Evolutionary conservation across 2,113 vertebrate species (phyloP), one percentile per base, ranked within the genome.

Genomic region (Willisornis vidua): DNA sequence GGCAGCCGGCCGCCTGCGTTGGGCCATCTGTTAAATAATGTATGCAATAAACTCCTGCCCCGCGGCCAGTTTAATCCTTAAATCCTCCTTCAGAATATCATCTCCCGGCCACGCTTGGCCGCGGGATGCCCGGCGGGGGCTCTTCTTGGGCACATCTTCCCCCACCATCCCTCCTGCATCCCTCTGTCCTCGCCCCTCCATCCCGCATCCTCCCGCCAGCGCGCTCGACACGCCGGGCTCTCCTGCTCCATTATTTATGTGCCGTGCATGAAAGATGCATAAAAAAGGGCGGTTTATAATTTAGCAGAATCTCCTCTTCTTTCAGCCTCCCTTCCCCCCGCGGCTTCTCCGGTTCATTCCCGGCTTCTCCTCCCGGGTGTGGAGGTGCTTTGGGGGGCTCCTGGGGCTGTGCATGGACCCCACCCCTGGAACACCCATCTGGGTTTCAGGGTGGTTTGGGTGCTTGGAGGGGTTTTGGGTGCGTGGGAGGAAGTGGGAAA

Each of bases 1-100:
- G 81, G 90, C 94, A 91, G 94, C 54, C 61, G 58, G 8, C 82
- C 8, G 93, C 95, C 95, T 78, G 94, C 75, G 26, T 85, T n/a
- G 96, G 93, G 93, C 96, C 96, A 96, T 93, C 96, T 96, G 96
- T 92, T 96, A 95, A 96, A 96, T 96, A 96, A 95, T 93, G 67
- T 72, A 94, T 90, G 94, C 62, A 72, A 94, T 92, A 92, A 95
- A 87, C 70, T 96, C 90, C 81, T 93, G 85, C 93, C 93, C 91
- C 7, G 17, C 7, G 77, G 94, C 88, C 82, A 19, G 70, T 78
- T 95, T 96, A 96, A 96, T 94, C 96, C 96, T 95, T 92, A 96
- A 96, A 96, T 96, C 96, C 93, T 94, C 94, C 93, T 93, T 82
- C 78, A 19, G 57, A 90, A 82, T 8, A 87, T 70, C 94, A 85